Base-by-base conservation (phyloP, 2,888 invertebrate genomes). In the Rhaphigaster nebulosa region DNA sequence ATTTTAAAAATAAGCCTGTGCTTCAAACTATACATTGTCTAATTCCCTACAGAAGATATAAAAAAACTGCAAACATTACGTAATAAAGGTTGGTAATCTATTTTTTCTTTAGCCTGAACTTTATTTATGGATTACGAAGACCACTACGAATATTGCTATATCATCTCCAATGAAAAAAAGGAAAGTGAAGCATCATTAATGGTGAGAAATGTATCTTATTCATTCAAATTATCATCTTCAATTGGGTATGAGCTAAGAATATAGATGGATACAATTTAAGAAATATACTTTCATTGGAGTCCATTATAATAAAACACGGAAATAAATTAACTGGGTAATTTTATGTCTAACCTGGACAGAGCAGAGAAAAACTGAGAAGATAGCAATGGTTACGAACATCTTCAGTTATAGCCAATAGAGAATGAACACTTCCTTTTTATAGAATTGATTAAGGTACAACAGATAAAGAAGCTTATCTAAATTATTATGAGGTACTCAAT, bases 401-500 rank as follows among this genome's bases (percentile, higher is more conserved):
- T 76, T 76, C 2, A 18, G 8, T 20, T 29, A 8, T 38, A 34
- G 20, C 20, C 20, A 38, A 76, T 12, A 38, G 6, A 38, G 34
- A 38, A 38, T 8, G 20, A 76, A 76, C 6, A 34, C 38, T 76
- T 23, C 70, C 38, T 76, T 76, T 76, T 76, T 29, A 29, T 34
- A 76, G 20, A 76, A 76, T 76, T 76, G 70, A 76, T 65, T 29
- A n/a, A 65, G 4, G 29, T 65, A 65, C n/a, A 15, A 13, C 29
- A 65, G 65, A 65, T 76, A 76, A 76, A 76, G 70, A 34, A 38
- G 70, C 70, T 76, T 76, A 76, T 76, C 70, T 76, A 38, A 76
- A 76, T 76, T 38, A 76, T 76, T 34, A 38, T 76, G 23, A 76
- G 70, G 23, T 38, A 38, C 70, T 76, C 70, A 23, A 38, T 38